Base-by-base conservation (phyloP, 2,113 vertebrate genomes). In the Entelurus aequoreus region DNA sequence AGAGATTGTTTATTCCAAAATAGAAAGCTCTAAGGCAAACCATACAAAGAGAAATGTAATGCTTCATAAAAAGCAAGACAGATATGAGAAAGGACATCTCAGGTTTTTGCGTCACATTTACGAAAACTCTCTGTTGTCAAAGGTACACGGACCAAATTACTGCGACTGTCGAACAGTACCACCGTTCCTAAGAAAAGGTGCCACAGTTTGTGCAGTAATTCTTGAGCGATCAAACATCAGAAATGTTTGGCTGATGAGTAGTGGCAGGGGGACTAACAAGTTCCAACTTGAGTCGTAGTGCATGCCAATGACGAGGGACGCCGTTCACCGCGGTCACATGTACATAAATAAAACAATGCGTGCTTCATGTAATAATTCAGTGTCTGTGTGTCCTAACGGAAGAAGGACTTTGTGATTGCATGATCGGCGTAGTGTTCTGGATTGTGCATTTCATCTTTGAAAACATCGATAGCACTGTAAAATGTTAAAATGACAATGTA, bases 21-120 rank as follows among this genome's bases (percentile, higher is more conserved):
- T 88, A 88, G 80, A 88, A 88, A 86, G 84, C 81, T 88, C 83
- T 87, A 85, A 87, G 86, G 82, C 84, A 87, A 83, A 87, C 85
- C 80, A 84, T 75, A 81, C 70, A 28, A 71, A 65, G 77, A 38
- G 76, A 77, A 73, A 75, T 79, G 75, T 54, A 79, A 66, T 50
- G 66, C 63, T 67, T 84, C 66, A 67, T 70, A 75, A 74, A 85
- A 85, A 82, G 76, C 69, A 63, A 78, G 57, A 84, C 63, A 78
- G 75, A 72, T 13, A 68, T 69, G 71, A 67, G 71, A 40, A 9
- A 49, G 35, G 11, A 52, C 36, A 44, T 44, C 58, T 56, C 40
- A 37, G 35, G 16, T 42, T 21, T 19, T 44, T 50, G 21, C 21
- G 4, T 7, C 16, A 47, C 54, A 47, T 40, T 16, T 8, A 14